Conservation (phyloP, 2,113 vertebrate species). For the Girardinichthys multiradiatus region DNA sequence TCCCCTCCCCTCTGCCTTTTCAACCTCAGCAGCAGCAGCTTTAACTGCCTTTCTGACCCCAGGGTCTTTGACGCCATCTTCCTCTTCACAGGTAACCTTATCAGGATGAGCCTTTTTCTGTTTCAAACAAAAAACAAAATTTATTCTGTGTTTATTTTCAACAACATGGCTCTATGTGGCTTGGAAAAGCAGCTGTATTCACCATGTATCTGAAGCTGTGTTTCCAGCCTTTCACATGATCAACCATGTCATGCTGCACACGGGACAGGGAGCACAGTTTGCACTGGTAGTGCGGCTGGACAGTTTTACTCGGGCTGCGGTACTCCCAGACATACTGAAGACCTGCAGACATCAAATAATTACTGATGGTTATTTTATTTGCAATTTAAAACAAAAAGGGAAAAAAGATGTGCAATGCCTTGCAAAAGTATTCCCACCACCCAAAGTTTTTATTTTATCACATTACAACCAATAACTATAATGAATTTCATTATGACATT, state of each 20-base stretch:
- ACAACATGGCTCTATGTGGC: not conserved
- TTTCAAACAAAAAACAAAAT: not conserved
- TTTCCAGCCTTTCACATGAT: slow-evolving; percentile 81
- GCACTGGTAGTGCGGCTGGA: slow-evolving; percentile 82
- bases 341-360: slow-evolving; percentile 62
- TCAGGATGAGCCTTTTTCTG: slow-evolving; percentile 74
- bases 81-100: slow-evolving; percentile 68
- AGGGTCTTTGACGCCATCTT: slow-evolving; percentile 68
- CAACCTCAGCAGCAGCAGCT: slow-evolving; percentile 69
- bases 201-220: slow-evolving; percentile 81
- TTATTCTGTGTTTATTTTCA: not conserved
- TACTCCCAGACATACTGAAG: slow-evolving; percentile 84
- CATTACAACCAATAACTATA: too few relatives aligned
- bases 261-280: slow-evolving; percentile 78
- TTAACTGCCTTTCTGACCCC: slow-evolving; percentile 68
- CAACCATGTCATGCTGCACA: slow-evolving; percentile 77
- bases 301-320: slow-evolving; percentile 80
- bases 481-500: too few relatives aligned
- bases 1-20: slow-evolving; percentile 73
- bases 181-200: slow-evolving; percentile 23
- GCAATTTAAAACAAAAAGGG: not conserved
- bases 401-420: not conserved
- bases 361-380: slow-evolving; percentile 4
- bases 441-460: too few relatives aligned
- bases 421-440: not conserved